Conservation (phyloP, 2,797 vertebrate genomes). For the Hemibagrus guttatus region DNA sequence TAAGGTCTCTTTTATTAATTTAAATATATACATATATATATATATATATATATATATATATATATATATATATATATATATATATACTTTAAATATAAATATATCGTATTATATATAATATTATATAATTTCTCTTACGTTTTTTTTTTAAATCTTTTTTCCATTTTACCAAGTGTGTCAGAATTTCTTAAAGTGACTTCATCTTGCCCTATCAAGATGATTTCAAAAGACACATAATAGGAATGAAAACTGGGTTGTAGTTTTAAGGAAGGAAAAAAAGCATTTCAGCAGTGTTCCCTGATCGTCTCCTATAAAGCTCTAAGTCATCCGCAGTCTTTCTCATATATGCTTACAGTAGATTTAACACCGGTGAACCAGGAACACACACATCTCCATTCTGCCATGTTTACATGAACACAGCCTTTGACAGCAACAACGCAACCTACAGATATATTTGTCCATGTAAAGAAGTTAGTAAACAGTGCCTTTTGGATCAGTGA, state of each 20-base stretch:
- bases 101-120: too few relatives aligned
- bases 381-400: slow-evolving; percentile 35
- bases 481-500: slow-evolving; percentile 44
- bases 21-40: too few relatives aligned
- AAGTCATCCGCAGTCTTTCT: neutral
- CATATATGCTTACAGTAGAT: neutral
- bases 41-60: too few relatives aligned
- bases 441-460: slow-evolving; percentile 34
- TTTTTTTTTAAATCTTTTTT: neutral
- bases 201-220: neutral
- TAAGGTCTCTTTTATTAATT: neutral
- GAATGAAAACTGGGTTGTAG: neutral
- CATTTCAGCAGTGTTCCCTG: neutral
- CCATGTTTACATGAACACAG: slow-evolving; percentile 18
- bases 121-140: too few relatives aligned
- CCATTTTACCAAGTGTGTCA: neutral
- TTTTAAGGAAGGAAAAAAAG: neutral
- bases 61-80: too few relatives aligned
- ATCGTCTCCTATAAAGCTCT: neutral
- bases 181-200: neutral
- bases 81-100: too few relatives aligned
- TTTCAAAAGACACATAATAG: neutral
- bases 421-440: slow-evolving; percentile 2
- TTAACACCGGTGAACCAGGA: slow-evolving; percentile 6
- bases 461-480: slow-evolving; percentile 53